Conservation (phyloP, 2,113 vertebrate species). For the Colossoma macropomum region DNA sequence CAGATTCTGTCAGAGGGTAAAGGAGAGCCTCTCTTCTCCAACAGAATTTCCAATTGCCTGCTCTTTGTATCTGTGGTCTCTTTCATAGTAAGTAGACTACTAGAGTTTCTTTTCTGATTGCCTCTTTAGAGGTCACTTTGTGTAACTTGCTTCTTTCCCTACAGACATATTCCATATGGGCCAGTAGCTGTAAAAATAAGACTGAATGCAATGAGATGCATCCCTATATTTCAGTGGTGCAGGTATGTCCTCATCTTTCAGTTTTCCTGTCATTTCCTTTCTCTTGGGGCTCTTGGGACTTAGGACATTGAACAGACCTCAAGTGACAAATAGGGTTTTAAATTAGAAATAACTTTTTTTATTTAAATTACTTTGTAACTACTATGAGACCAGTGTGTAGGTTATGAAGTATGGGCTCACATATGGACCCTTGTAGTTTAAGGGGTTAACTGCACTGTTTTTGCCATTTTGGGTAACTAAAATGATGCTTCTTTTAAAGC, state of each 20-base stretch:
- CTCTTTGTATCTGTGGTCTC: constrained; percentile 89
- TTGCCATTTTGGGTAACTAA: no score
- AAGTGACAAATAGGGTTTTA: no score
- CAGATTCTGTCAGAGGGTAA: constrained; percentile 91
- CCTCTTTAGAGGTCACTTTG: background rate
- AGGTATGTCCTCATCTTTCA: constrained; percentile 77
- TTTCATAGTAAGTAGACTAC: constrained; percentile 85
- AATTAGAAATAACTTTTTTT: no score
- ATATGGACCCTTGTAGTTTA: no score
- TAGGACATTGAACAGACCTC: background rate
- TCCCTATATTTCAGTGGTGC: constrained; percentile 93
- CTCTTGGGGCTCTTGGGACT: no score
- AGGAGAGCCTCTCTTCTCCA: constrained; percentile 90
- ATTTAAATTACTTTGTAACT: no score
- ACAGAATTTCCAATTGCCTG: constrained; percentile 87
- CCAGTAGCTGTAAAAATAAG: constrained; percentile 97
- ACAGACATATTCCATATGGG: constrained; percentile 97
- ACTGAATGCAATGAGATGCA: constrained; percentile 95
- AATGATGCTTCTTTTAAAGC: no score
- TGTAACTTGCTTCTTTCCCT: constrained; percentile 27
- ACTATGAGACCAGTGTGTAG: no score
- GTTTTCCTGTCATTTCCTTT: background rate
- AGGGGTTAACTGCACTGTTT: no score
- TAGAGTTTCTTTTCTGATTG: background rate
- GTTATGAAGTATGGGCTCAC: no score